A percentile compares a stretch with the other conserved stretches of the same genome.
Conservation (phyloP, 2,888 invertebrate genomes). For the Anodontia alba region DNA sequence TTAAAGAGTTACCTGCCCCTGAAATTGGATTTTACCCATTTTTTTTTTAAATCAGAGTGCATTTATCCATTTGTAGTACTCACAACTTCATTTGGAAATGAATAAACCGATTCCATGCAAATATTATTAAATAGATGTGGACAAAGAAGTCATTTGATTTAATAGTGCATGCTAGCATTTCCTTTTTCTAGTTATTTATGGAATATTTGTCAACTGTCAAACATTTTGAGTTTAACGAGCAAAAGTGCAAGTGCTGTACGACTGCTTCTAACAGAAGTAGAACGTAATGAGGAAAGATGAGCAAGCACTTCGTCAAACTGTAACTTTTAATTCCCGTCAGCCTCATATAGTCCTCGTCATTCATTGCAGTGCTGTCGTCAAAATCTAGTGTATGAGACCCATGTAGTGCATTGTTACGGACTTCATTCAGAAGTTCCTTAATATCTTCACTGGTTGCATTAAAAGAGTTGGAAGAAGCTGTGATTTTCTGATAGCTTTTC, state of each 20-base stretch:
- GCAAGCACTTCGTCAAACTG: slow-evolving; percentile 45
- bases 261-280: slow-evolving; percentile 28
- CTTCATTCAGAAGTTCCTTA: background rate
- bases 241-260: slow-evolving; percentile 47
- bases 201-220: too few species aligned
- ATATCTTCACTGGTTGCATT: slow-evolving; percentile 6
- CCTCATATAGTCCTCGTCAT: slow-evolving; percentile 9
- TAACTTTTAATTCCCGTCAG: slow-evolving; percentile 32
- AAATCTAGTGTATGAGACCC: slow-evolving; percentile 27
- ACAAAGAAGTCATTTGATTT: too few species aligned
- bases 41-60: too few species aligned
- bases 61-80: too few species aligned
- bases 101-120: too few species aligned
- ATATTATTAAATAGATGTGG: too few species aligned
- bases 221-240: slow-evolving; percentile 41
- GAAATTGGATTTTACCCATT: too few species aligned
- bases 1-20: too few species aligned
- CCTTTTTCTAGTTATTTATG: too few species aligned
- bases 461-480: background rate
- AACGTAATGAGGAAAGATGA: slow-evolving; percentile 19
- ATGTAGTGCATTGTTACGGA: slow-evolving; percentile 9
- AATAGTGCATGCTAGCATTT: too few species aligned
- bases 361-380: slow-evolving; percentile 28
- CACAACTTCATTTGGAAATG: too few species aligned
- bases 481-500: slow-evolving; percentile 18